Evolutionary conservation across 2,113 vertebrate species (phyloP), one percentile per base, ranked within the genome.

Genomic region (Lagopus muta): DNA sequence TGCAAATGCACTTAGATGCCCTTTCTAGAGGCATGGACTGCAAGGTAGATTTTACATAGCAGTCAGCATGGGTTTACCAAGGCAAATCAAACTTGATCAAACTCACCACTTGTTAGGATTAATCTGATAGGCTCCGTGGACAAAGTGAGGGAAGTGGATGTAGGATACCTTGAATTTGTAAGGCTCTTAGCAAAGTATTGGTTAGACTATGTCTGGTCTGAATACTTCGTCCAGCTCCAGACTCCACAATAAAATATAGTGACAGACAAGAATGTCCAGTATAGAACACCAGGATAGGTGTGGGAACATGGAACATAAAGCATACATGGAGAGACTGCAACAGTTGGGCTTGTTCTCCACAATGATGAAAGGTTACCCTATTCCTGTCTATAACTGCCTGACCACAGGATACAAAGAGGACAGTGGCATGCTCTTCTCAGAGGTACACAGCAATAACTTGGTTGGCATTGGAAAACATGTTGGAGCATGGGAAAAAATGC

Each of bases 131-230:
- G n/a, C 45, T 85, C n/a, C 30, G 15, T 14, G 9, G 20, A 75
- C 16, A 70, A 47, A 2, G n/a, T 0, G 0, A 81, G 11, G 36
- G 34, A 4, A 1, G 28, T 20, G 6, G 11, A 32, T 54, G n/a
- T 12, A 65, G 25, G 28, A 76, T 20, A 60, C 11, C 13, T 36
- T 57, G 55, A 36, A 8, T 19, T 70, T 8, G 22, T 13, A 82
- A 54, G 19, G 72, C 1, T 88, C 82, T 62, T 32, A 32, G 10
- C 27, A 28, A 54, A 15, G 15, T 54, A 54, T 16, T 54, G 27
- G 27, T 30, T 54, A 54, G 27, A 54, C 27, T 15, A 28, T 30
- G 27, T 17, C 52, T 54, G 27, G 27, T 54, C 52, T 54, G 52
- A 28, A 30, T 17, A 54, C 3, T 30, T 30, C 17, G 52, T 30